These are phyloP conservation scores for Carduelis carduelis DNA, from an alignment of 2,797 vertebrate genomes.

Conservation along the genomic window DNA sequence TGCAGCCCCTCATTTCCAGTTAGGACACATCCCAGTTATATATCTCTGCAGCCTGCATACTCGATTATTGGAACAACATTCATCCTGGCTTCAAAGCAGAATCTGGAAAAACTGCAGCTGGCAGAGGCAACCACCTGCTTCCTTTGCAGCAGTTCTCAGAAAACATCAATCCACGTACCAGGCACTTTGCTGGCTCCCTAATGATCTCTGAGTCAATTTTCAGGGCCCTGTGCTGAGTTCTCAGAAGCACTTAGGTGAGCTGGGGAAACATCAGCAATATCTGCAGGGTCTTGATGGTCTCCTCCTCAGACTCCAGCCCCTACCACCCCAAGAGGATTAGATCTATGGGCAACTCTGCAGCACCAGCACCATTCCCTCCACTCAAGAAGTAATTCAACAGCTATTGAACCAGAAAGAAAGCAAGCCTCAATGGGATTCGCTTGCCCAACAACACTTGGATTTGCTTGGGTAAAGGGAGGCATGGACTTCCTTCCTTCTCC, in stretches of 20 bases:
- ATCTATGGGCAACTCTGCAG: neutral
- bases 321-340: neutral
- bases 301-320: neutral
- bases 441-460: neutral
- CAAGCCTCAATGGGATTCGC: rapidly evolving
- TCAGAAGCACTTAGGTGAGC: neutral
- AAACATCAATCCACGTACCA: slow-evolving; percentile 14
- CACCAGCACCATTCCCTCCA: no score
- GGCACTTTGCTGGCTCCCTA: slow-evolving; percentile 25
- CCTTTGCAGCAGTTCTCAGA: slow-evolving; percentile 46
- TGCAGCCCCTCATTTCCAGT: neutral
- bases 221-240: neutral
- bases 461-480: neutral
- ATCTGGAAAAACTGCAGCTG: slow-evolving; percentile 46
- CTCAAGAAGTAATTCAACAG: neutral
- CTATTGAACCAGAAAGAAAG: neutral
- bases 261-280: neutral
- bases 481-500: neutral
- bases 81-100: neutral
- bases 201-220: slow-evolving; percentile 34
- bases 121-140: slow-evolving; percentile 9
- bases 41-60: neutral
- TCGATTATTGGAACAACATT: neutral
- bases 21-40: neutral
- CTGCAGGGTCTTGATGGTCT: neutral